Evolutionary conservation across 2,113 vertebrate species (phyloP).

Genomic region (Crypturellus undulatus): DNA sequence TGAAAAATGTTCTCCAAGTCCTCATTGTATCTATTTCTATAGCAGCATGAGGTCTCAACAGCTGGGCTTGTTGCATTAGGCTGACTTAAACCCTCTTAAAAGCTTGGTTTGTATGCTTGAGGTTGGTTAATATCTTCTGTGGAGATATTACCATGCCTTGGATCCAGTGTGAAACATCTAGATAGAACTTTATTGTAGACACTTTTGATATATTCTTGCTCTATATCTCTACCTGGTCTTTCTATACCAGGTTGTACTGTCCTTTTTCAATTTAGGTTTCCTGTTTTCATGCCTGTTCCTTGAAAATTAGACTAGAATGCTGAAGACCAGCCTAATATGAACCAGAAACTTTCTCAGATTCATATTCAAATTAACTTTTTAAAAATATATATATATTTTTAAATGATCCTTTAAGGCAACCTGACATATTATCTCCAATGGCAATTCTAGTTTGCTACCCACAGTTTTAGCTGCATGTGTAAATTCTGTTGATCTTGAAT

Average conservation of each 20-base stretch:
- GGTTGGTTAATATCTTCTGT: not conserved
- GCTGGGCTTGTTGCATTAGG: accelerated
- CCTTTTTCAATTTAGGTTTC: not conserved
- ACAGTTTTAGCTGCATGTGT: not conserved
- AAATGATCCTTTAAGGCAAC: not conserved
- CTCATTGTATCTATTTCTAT: not conserved
- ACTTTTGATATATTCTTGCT: not conserved
- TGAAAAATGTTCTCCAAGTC: not conserved
- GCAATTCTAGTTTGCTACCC: not conserved
- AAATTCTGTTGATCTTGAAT: constrained; percentile 42
- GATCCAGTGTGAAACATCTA: not conserved
- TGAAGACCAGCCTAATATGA: not conserved
- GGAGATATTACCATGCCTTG: not conserved
- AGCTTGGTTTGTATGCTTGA: not conserved
- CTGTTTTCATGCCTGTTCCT: not conserved
- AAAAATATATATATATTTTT: not conserved
- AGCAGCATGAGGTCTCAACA: not conserved
- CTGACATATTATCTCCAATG: not conserved
- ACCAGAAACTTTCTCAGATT: not conserved
- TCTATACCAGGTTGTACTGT: not conserved
- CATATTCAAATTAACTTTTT: not conserved
- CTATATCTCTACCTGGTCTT: not conserved
- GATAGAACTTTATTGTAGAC: not conserved
- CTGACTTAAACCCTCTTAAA: not conserved
- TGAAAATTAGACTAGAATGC: not conserved